These are phyloP conservation scores for Tragulus kanchil DNA, from an alignment of 2,113 vertebrate species.

Conservation along the genomic window DNA sequence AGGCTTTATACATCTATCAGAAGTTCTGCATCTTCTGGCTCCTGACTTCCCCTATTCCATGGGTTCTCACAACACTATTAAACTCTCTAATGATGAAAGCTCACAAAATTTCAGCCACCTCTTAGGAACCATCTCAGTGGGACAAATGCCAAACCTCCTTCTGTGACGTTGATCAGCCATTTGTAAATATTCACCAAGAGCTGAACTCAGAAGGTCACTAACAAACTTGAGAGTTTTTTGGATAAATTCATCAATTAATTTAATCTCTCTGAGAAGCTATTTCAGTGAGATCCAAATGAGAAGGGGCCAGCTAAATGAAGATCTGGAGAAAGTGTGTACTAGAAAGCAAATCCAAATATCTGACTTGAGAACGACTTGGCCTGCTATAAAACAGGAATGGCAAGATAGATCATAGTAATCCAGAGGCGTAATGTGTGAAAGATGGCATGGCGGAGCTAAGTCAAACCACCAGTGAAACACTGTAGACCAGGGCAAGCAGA, in stretches of 20 bases:
- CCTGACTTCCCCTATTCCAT: neutral
- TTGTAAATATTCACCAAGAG: neutral
- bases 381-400: neutral
- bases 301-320: neutral
- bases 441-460: neutral
- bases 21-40: neutral
- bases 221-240: neutral
- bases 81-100: neutral
- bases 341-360: neutral
- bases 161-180: neutral
- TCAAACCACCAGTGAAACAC: neutral
- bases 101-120: neutral
- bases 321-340: neutral
- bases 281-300: neutral
- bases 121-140: neutral
- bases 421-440: neutral
- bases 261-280: neutral
- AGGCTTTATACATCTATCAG: neutral
- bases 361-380: neutral
- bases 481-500: neutral
- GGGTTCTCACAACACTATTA: neutral
- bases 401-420: neutral
- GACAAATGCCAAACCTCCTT: neutral
- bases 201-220: neutral
- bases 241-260: neutral